Evolutionary conservation across 2,113 vertebrate species (phyloP), one percentile per base, ranked within the genome.

Genomic region (Ornithorhynchus anatinus): DNA sequence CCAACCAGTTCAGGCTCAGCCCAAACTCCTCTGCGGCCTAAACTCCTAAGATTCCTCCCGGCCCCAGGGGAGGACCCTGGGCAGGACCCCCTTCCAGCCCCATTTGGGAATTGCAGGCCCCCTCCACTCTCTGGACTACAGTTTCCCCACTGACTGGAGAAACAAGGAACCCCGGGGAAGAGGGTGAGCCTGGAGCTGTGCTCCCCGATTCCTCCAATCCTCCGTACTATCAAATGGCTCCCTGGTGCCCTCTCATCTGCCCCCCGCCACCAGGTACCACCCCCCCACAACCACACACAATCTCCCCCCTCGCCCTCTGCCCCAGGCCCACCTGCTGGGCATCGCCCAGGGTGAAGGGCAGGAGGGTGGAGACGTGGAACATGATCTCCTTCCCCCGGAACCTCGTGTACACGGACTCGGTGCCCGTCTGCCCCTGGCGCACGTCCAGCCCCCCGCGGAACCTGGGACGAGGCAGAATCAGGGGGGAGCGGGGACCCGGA

Each of bases 401-500:
- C 64, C 92, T 95, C 59, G 96, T 96, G 65, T 94, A 95, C 76
- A 97, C 88, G 0, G 96, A 94, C 62, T 97, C 93, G 5, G 86
- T 93, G 89, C 96, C 96, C 4, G 96, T 97, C 77, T 97, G 96
- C 58, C 94, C 96, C 67, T 94, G 93, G 74, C 89, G 95, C 59
- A 97, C 95, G 58, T 97, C 96, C 81, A 97, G 89, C 59, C 96
- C 96, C 66, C 96, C 96, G 56, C 95, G 92, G 79, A 97, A 97
- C 8, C 96, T 97, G 63, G 38, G 29, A 29, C 27, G 53, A 81
- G 61, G 32, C 17, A 77, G 44, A 7, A 42, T 8, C 8, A 32
- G 3, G n/a, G 63, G 36, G 54, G 35, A 65, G 25, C 8, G 3
- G 6, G n/a, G 11, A 38, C 10, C 31, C 23, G 3, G 14, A 32